Evolutionary conservation across 2,797 vertebrate species (phyloP).

Genomic region (Sciurus vulgaris): DNA sequence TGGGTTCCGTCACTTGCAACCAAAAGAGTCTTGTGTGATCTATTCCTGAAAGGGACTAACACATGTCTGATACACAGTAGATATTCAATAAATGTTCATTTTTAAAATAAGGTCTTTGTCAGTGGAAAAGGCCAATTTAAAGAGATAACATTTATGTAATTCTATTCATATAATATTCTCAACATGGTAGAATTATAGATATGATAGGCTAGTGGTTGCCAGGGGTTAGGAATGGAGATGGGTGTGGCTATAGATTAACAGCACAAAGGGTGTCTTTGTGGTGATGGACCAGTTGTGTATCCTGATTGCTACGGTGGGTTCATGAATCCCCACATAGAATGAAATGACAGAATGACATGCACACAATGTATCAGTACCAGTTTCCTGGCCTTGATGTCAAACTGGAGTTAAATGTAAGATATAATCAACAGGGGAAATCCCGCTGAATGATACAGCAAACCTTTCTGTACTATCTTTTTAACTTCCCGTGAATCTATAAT

Average conservation of each 20-base stretch:
- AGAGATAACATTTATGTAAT: not conserved
- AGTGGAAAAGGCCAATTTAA: constrained; percentile 11
- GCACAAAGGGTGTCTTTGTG: not conserved
- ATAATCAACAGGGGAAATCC: rapidly evolving
- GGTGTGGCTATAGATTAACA: not conserved
- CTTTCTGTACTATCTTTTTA: not conserved
- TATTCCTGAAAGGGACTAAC: not conserved
- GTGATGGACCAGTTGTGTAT: not conserved
- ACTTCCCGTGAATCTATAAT: not conserved
- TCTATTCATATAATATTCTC: not conserved
- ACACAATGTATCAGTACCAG: not conserved
- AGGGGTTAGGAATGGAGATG: not conserved
- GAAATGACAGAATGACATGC: not conserved
- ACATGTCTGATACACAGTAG: not conserved
- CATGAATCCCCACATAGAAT: not conserved
- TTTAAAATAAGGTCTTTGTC: constrained; percentile 60
- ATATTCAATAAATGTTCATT: constrained; percentile 18
- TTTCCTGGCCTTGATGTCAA: not conserved
- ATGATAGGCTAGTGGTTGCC: not conserved
- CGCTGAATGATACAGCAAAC: no score
- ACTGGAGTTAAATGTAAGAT: not conserved
- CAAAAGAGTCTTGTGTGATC: not conserved
- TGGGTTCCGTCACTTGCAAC: not conserved
- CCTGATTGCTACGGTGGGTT: not conserved
- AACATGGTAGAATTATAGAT: not conserved